Conservation (phyloP, 1,140 invertebrate genomes). For the Drosophila ficusphila region DNA sequence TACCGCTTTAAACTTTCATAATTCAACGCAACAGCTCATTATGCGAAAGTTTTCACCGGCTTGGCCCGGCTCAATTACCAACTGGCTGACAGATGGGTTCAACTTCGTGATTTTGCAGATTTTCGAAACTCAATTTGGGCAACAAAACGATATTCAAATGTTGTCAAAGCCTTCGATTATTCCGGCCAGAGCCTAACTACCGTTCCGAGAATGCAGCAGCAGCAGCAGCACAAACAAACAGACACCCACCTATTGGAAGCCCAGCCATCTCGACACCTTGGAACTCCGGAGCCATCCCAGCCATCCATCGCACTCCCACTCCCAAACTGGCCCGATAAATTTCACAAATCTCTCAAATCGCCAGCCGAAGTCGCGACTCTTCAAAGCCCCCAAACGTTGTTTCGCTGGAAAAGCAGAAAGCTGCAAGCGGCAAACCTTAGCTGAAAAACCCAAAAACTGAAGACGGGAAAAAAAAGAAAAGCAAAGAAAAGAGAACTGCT, state of each 20-base stretch:
- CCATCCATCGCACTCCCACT: conserved; percentile 38
- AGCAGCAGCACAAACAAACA: conserved; percentile 22
- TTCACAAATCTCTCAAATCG: conserved; percentile 78
- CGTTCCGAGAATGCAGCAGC: conserved; percentile 64
- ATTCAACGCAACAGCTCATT: conserved; percentile 45
- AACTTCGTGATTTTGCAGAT: conserved; percentile 74
- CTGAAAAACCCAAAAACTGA: conserved; percentile 10
- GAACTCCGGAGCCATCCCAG: not conserved
- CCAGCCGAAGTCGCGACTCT: conserved; percentile 57
- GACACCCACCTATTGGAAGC: conserved; percentile 35
- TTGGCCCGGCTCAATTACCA: conserved; percentile 67
- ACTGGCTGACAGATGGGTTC: conserved; percentile 73
- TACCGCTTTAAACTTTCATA: conserved; percentile 23
- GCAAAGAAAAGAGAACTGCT: conserved; percentile 29
- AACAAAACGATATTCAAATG: conserved; percentile 73
- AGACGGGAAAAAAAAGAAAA: not conserved
- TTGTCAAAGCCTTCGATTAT: conserved; percentile 75
- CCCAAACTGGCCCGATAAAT: conserved; percentile 77
- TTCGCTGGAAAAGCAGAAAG: conserved; percentile 45
- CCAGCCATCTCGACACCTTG: conserved; percentile 28
- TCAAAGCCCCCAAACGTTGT: conserved; percentile 37
- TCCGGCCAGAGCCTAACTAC: conserved; percentile 66
- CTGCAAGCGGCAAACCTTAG: conserved; percentile 19
- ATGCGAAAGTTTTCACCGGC: conserved; percentile 43
- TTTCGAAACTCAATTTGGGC: conserved; percentile 67